phyloP scores from a whole-genome alignment of 2,888 invertebrate genomes.

The Thumatha senex region DNA sequence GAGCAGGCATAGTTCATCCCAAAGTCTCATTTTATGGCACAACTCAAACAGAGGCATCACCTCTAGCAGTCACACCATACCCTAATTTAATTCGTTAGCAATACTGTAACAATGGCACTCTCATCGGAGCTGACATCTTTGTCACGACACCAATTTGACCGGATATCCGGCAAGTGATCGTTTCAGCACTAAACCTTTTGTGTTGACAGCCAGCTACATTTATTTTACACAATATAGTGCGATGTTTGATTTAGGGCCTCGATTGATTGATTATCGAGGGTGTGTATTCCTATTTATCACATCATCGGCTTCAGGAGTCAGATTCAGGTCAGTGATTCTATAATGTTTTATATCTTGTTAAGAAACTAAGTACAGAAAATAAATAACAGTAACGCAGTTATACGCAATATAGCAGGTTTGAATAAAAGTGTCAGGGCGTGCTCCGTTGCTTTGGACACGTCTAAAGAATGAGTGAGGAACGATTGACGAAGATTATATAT shows the following conservation, averaged over 20 bases:
- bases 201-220: slow-evolving; percentile 1
- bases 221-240: slow-evolving; percentile 8
- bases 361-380: too few relatives aligned
- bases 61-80: slow-evolving; percentile 4
- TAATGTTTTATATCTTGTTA: too few relatives aligned
- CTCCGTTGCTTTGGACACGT: too few relatives aligned
- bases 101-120: slow-evolving; percentile 16
- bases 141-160: slow-evolving; percentile 27
- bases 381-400: too few relatives aligned
- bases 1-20: background rate
- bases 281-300: background rate
- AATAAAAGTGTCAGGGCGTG: too few relatives aligned
- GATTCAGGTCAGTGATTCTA: too few relatives aligned
- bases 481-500: too few relatives aligned
- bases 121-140: slow-evolving; percentile 24
- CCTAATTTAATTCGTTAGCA: slow-evolving; percentile 20
- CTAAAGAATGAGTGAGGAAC: too few relatives aligned
- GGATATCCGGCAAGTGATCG: slow-evolving; percentile 23
- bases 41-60: background rate
- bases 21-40: background rate
- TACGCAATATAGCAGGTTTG: too few relatives aligned
- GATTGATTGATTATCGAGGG: background rate
- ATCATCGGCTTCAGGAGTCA: background rate
- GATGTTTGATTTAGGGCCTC: slow-evolving; percentile 17
- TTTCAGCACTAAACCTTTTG: slow-evolving; percentile 17